Percentiles rank a stretch among this genome's conserved stretches.
phyloP scores from a whole-genome alignment of 2,888 invertebrate species.

The Fragum fragum region DNA sequence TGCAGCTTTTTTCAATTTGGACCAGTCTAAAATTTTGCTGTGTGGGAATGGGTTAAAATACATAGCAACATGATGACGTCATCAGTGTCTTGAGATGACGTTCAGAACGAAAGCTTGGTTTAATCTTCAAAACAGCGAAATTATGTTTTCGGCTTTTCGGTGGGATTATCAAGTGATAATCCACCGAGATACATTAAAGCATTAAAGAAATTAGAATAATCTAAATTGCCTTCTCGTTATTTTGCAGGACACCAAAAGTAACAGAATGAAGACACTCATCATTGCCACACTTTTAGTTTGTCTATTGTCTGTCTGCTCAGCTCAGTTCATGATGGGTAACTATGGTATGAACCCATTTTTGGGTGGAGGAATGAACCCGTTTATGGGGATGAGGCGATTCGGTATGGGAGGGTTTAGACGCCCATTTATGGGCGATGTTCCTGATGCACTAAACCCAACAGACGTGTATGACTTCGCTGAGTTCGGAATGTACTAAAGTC shows the following conservation, averaged over 20 bases:
- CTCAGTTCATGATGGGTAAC: not conserved
- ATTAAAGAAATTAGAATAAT: too few relatives aligned
- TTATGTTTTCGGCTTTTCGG: too few relatives aligned
- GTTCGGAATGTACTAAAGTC: slow-evolving; percentile 2
- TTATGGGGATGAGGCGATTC: not conserved
- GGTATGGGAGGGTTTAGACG: slow-evolving; percentile 5
- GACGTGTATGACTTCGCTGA: slow-evolving; percentile 5
- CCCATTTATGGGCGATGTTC: not conserved
- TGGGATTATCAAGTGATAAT: too few relatives aligned
- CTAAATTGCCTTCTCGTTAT: not conserved
- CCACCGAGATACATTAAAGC: too few relatives aligned
- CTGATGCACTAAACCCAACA: slow-evolving; percentile 3
- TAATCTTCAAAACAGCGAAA: too few relatives aligned
- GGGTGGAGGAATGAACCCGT: not conserved
- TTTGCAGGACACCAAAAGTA: not conserved
- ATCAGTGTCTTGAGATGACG: too few relatives aligned
- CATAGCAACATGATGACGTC: too few relatives aligned
- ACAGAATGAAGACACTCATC: not conserved
- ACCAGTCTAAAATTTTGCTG: too few relatives aligned
- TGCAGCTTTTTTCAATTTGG: too few relatives aligned
- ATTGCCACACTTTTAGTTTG: slow-evolving; percentile 6
- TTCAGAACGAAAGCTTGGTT: too few relatives aligned
- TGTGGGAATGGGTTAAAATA: too few relatives aligned
- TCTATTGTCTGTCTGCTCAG: not conserved
- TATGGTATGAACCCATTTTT: not conserved